Percentiles rank a stretch among this genome's conserved stretches.
phyloP scores from a whole-genome alignment of 2,888 invertebrate genomes.

The Fragum sueziense region DNA sequence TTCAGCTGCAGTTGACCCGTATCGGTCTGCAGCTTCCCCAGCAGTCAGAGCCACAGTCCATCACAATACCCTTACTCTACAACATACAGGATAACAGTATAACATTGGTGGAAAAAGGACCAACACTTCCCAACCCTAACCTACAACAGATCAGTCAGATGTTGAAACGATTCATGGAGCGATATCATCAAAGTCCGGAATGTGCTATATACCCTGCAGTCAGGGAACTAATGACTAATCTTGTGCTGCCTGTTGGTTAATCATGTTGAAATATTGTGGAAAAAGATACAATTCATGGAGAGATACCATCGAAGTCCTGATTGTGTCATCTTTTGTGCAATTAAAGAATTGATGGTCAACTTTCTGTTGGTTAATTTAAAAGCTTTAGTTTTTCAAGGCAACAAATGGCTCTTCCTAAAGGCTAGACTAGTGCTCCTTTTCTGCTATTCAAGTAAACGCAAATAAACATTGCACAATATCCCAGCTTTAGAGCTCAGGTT shows the following conservation, averaged over 20 bases:
- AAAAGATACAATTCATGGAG: constrained; percentile 80
- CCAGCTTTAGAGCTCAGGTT: too few species aligned
- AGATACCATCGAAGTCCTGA: constrained; percentile 84
- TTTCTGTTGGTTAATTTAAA: too few species aligned
- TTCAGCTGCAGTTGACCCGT: constrained; percentile 89
- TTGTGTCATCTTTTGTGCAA: constrained; percentile 95
- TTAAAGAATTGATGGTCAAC: constrained; percentile 93
- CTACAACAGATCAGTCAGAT: constrained; percentile 83
- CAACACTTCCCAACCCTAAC: constrained; percentile 56
- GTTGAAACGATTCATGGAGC: constrained; percentile 80
- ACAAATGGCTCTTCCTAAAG: too few species aligned
- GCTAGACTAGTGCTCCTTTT: too few species aligned
- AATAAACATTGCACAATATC: too few species aligned
- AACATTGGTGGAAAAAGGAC: constrained; percentile 57
- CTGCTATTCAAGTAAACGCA: too few species aligned
- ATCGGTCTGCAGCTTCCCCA: constrained; percentile 84
- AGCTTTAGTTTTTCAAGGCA: too few species aligned
- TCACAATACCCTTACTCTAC: constrained; percentile 95
- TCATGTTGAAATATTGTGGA: too few species aligned
- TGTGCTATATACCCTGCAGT: constrained; percentile 96
- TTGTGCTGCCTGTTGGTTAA: constrained; percentile 87
- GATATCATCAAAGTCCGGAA: constrained; percentile 84
- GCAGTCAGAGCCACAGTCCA: constrained; percentile 86
- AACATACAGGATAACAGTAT: constrained; percentile 93
- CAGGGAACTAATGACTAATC: constrained; percentile 92